Percentiles rank a stretch among this genome's conserved stretches.
phyloP scores from a whole-genome alignment of 2,888 invertebrate species.

The Ennomos quercinarius region DNA sequence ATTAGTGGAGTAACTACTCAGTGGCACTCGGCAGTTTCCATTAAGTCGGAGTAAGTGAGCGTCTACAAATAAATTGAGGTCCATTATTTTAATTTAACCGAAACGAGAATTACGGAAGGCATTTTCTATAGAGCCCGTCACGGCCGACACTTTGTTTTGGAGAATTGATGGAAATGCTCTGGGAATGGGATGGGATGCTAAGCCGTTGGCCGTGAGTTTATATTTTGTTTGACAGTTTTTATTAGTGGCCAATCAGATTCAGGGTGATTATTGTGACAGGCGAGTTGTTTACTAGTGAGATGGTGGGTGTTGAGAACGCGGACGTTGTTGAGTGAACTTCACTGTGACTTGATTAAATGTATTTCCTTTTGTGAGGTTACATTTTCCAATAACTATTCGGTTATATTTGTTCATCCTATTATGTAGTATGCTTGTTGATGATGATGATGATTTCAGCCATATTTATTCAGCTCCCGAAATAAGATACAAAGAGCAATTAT shows the following conservation, averaged over 20 bases:
- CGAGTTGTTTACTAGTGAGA: too few species aligned
- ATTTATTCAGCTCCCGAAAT: too few species aligned
- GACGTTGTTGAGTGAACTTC: too few species aligned
- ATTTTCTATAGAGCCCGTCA: conserved; percentile 41
- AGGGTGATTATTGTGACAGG: background rate
- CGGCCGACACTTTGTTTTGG: conserved; percentile 36
- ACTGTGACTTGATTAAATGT: too few species aligned
- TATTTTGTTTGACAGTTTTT: conserved; percentile 15
- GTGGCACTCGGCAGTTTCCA: conserved; percentile 38
- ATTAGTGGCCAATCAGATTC: conserved; percentile 5
- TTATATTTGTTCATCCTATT: too few species aligned
- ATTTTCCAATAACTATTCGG: too few species aligned
- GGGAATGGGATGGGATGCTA: conserved; percentile 13
- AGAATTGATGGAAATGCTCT: conserved; percentile 33
- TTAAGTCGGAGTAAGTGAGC: conserved; percentile 42
- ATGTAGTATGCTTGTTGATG: too few species aligned
- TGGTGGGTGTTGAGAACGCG: background rate
- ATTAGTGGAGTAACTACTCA: conserved; percentile 35
- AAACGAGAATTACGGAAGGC: conserved; percentile 41
- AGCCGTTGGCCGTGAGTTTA: background rate
- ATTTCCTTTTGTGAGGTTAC: too few species aligned
- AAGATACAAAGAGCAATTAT: too few species aligned
- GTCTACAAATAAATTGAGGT: conserved; percentile 49
- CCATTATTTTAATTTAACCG: conserved; percentile 55
- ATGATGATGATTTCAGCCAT: too few species aligned